A percentile compares a stretch with the other conserved stretches of the same genome.
Conservation (phyloP, 2,888 invertebrate species). For the Phrixothrix hirtus region DNA sequence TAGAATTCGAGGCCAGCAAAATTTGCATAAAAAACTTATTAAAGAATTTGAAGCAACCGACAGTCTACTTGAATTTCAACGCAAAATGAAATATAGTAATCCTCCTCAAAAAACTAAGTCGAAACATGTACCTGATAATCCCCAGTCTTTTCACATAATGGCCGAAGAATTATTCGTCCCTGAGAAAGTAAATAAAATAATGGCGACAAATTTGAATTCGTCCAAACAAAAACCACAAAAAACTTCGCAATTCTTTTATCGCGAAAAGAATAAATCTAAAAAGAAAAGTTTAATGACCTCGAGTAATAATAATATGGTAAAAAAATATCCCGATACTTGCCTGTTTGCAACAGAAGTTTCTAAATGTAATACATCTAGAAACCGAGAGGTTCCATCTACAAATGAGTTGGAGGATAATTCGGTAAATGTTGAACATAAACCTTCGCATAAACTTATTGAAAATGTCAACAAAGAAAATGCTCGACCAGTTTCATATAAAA, state of each 20-base stretch:
- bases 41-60: constrained; percentile 13
- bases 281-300: background rate
- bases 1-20: constrained; percentile 2
- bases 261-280: constrained; percentile 5
- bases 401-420: background rate
- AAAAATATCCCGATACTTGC: constrained; percentile 14
- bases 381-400: background rate
- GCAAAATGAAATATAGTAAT: constrained; percentile 3
- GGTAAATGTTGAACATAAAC: too few species aligned
- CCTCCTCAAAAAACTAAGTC: background rate
- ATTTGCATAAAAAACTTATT: constrained; percentile 9
- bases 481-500: constrained; percentile 1
- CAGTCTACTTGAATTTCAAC: constrained; percentile 17
- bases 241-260: constrained; percentile 10
- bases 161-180: constrained; percentile 25
- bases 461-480: background rate
- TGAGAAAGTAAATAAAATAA: constrained; percentile 22
- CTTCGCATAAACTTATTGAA: background rate
- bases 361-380: background rate
- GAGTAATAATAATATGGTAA: background rate
- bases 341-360: constrained; percentile 4
- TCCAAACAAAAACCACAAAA: background rate
- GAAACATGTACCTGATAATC: too few species aligned
- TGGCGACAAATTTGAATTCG: constrained; percentile 4
- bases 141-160: constrained; percentile 1